Conservation (phyloP, 2,888 invertebrate genomes). For the Halocaridina rubra region DNA sequence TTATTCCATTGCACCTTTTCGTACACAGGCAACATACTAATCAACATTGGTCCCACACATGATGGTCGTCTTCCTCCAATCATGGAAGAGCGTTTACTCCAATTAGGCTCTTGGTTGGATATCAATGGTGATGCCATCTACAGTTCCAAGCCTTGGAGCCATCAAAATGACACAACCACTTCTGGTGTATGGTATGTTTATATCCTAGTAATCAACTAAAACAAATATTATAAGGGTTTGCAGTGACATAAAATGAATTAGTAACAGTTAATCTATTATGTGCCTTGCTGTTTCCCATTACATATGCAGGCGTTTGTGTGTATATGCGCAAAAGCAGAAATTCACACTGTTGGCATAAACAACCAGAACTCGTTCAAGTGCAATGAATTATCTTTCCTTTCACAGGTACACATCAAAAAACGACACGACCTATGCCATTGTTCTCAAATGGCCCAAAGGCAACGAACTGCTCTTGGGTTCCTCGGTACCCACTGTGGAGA, state of each 20-base stretch:
- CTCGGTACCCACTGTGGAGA: background rate
- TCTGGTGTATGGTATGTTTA: slow-evolving; percentile 67
- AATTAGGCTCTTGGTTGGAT: slow-evolving; percentile 83
- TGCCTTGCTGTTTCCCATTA: too few species aligned
- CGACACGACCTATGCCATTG: slow-evolving; percentile 29
- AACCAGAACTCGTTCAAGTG: too few species aligned
- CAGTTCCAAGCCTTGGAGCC: slow-evolving; percentile 79
- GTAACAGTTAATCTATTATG: too few species aligned
- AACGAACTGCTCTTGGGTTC: slow-evolving; percentile 24
- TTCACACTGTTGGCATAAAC: too few species aligned
- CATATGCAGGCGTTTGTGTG: too few species aligned
- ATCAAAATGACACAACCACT: slow-evolving; percentile 83
- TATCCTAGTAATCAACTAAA: too few species aligned
- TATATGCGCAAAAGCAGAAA: too few species aligned
- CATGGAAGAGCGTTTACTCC: slow-evolving; percentile 79
- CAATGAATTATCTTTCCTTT: too few species aligned
- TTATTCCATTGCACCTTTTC: too few species aligned
- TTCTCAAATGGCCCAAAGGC: slow-evolving; percentile 53
- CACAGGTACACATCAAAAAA: background rate
- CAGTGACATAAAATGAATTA: too few species aligned
- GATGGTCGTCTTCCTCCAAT: slow-evolving; percentile 88
- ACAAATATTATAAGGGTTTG: too few species aligned
- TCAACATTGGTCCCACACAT: slow-evolving; percentile 90
- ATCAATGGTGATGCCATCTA: slow-evolving; percentile 92
- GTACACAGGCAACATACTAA: slow-evolving; percentile 80